Evolutionary conservation across 92 coral and sea anemone species (phyloP).

Genomic region (Virgularia gustaviana): DNA sequence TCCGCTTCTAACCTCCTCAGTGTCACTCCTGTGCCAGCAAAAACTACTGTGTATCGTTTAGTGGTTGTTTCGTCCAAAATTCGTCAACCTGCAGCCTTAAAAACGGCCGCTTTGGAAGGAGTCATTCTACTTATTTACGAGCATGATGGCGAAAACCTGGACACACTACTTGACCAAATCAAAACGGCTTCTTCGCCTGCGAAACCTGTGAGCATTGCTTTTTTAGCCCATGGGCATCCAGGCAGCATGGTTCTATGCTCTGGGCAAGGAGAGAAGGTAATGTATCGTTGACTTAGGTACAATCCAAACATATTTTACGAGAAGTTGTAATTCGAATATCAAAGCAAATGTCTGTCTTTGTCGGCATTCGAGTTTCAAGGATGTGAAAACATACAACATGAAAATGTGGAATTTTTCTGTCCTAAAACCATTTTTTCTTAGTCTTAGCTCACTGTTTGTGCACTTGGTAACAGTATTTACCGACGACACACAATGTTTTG

Average conservation of each 20-base stretch:
- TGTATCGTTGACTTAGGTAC: background rate
- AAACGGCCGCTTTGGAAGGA: conserved; percentile 66
- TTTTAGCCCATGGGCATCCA: conserved; percentile 82
- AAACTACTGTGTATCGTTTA: conserved; percentile 58
- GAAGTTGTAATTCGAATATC: no score
- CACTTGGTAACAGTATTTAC: no score
- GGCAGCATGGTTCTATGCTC: conserved; percentile 75
- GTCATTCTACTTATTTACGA: conserved; percentile 69
- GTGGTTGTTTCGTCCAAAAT: conserved; percentile 91
- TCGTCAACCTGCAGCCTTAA: conserved; percentile 75
- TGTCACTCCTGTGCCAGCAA: background rate
- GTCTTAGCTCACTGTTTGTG: no score
- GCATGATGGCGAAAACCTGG: conserved; percentile 68
- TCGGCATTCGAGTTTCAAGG: background rate
- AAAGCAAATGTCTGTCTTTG: no score
- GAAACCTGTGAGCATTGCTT: conserved; percentile 79
- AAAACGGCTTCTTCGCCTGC: conserved; percentile 63
- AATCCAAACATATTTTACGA: no score
- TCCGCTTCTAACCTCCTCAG: conserved; percentile 14
- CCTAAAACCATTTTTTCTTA: no score
- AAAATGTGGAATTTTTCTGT: no score
- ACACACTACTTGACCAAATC: conserved; percentile 65
- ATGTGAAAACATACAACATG: no score
- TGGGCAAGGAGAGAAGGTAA: conserved; percentile 34
- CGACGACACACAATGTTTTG: no score